phyloP scores from a whole-genome alignment of 2,113 vertebrate species.

The Verasper variegatus region DNA sequence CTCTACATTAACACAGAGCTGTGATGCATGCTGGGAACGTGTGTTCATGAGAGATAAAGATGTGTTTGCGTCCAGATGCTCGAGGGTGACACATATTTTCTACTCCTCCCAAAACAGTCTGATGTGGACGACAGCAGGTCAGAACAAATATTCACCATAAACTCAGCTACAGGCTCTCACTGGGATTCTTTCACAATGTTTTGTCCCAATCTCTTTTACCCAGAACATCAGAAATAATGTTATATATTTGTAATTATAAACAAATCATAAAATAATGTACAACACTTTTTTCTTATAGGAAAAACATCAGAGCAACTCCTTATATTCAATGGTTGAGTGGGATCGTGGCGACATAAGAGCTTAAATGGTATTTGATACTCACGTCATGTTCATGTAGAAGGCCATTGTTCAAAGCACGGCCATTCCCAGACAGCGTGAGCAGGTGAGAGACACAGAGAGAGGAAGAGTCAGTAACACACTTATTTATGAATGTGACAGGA shows the following conservation, averaged over 20 bases:
- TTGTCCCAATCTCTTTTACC: neutral
- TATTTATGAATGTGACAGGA: neutral
- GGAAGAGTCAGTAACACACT: neutral
- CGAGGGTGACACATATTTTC: constrained; percentile 32
- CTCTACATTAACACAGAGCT: constrained; percentile 6
- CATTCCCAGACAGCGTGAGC: constrained; percentile 11
- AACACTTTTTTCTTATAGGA: too few relatives aligned
- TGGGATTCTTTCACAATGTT: neutral
- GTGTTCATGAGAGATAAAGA: constrained; percentile 77
- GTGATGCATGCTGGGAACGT: constrained; percentile 43
- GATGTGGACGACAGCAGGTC: neutral
- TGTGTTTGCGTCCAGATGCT: constrained; percentile 47
- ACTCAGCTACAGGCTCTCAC: neutral
- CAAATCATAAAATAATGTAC: neutral
- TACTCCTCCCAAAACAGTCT: constrained; percentile 59
- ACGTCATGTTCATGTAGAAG: constrained; percentile 46
- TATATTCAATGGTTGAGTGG: too few relatives aligned
- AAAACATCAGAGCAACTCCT: too few relatives aligned
- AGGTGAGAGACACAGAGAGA: neutral
- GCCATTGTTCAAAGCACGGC: neutral
- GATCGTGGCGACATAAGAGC: neutral
- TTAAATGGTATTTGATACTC: constrained; percentile 55
- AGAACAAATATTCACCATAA: neutral
- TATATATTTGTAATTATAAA: neutral
- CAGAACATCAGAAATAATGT: neutral